Conservation (phyloP, 2,888 invertebrate genomes). For the Drosophila imparisetae region DNA sequence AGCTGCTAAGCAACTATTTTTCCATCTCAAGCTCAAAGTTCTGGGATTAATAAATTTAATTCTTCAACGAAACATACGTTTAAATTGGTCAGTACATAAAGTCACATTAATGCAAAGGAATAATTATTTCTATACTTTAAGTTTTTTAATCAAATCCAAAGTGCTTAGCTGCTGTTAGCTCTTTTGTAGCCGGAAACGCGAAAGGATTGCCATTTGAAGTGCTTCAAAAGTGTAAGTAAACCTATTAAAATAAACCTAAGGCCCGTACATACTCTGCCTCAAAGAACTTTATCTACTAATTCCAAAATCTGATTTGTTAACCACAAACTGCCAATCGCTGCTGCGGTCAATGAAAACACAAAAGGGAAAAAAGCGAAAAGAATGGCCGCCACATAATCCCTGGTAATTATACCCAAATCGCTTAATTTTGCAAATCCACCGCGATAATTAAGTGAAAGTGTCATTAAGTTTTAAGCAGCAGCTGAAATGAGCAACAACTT, state of each 20-base stretch:
- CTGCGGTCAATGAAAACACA: constrained; percentile 20
- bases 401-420: constrained; percentile 77
- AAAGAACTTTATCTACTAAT: constrained; percentile 23
- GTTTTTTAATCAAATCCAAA: neutral
- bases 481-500: constrained; percentile 63
- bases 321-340: constrained; percentile 46
- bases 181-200: neutral
- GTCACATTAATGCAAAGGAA: neutral
- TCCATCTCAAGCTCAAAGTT: constrained; percentile 1
- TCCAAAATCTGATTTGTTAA: constrained; percentile 53
- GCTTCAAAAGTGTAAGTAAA: constrained; percentile 6
- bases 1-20: constrained; percentile 5
- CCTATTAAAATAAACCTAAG: constrained; percentile 12
- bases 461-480: constrained; percentile 78
- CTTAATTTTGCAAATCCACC: constrained; percentile 80
- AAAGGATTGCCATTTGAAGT: neutral
- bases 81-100: neutral
- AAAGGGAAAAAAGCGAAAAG: neutral
- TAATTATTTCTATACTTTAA: neutral
- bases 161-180: neutral
- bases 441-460: constrained; percentile 79
- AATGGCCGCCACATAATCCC: constrained; percentile 61
- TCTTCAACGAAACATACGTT: neutral
- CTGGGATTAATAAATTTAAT: neutral
- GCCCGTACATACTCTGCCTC: constrained; percentile 2